Evolutionary conservation across 2,797 vertebrate genomes (phyloP), one percentile per base, ranked within the genome.

Genomic region (Tarsius wallacei): DNA sequence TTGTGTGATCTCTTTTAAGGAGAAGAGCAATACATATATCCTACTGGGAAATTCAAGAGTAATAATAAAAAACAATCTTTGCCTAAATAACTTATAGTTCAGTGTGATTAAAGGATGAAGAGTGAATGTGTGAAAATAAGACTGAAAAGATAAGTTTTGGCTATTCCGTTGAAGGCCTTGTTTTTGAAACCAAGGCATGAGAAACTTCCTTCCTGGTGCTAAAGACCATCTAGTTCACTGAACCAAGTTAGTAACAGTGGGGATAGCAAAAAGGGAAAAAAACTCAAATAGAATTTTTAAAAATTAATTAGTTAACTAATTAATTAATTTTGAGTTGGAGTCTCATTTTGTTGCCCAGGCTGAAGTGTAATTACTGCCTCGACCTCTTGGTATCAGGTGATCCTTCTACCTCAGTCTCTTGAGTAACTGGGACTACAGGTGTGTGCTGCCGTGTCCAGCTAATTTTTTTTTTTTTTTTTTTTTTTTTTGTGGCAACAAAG

Each of bases 1-100:
- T 97, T 90, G 92, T 42, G 28, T 66, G 31, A 26, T 78, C 68
- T 11, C 8, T 26, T 83, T 68, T 87, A 91, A 91, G 55, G 55
- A 59, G 13, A 71, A 81, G 42, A 47, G 6, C 21, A 28, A 84
- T 19, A 7, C 57, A 19, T 77, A 22, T 85, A 66, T 68, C 1
- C 31, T 87, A 17, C 8, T 49, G 26, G 22, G 81, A 91, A 57
- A 84, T n/a, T 88, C 74, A 64, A 68, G 19, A 68, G 19, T 91
- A 28, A 21, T 24, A 36, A 68, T 31, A 71, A 31, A 17, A 2
- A 47, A 53, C 85, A 33, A 63, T 2, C 24, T 95, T 0, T 80
- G 16, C 6, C 51, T 71, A 57, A 85, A 68, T 63, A 70, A 91
- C 10, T 47, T 87, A 4, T 9, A 85, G 19, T 87, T 93, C 31